These are phyloP conservation scores for Thymelicus sylvestris DNA, from an alignment of 2,888 invertebrate species.

Conservation along the genomic window DNA sequence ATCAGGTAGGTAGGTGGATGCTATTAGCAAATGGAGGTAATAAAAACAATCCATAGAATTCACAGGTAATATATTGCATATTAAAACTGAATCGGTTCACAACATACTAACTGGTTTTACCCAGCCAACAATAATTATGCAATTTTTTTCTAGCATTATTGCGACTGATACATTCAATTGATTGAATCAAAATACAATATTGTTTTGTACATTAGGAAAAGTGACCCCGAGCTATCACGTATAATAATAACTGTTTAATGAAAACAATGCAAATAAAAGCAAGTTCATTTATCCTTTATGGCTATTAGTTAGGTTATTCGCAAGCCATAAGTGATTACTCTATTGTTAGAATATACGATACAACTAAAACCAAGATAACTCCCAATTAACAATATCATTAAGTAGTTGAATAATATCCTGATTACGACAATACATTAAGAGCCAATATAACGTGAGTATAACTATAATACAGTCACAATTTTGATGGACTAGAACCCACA, in stretches of 20 bases:
- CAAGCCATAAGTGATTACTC: constrained; percentile 81
- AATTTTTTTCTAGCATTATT: constrained; percentile 15
- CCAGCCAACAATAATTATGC: constrained; percentile 25
- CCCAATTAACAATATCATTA: constrained; percentile 51
- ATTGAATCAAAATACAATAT: constrained; percentile 32
- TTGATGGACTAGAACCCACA: constrained; percentile 83
- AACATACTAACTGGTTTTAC: constrained; percentile 14
- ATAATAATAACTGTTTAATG: constrained; percentile 59
- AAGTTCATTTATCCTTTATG: constrained; percentile 76
- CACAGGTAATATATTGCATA: constrained; percentile 78
- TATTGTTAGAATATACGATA: constrained; percentile 81
- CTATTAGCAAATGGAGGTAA: neutral
- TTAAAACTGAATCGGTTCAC: constrained; percentile 56
- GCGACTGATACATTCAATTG: constrained; percentile 26
- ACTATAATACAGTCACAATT: constrained; percentile 72
- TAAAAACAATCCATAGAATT: constrained; percentile 50
- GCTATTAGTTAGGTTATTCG: constrained; percentile 83
- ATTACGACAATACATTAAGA: constrained; percentile 58
- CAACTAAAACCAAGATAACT: constrained; percentile 72
- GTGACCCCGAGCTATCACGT: constrained; percentile 33
- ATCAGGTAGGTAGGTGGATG: no score
- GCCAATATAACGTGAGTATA: constrained; percentile 62
- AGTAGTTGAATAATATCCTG: constrained; percentile 58
- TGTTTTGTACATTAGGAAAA: constrained; percentile 33
- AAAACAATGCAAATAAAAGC: constrained; percentile 81